Base-by-base conservation (phyloP, 1,140 invertebrate species). In the Phthorimaea operculella region DNA sequence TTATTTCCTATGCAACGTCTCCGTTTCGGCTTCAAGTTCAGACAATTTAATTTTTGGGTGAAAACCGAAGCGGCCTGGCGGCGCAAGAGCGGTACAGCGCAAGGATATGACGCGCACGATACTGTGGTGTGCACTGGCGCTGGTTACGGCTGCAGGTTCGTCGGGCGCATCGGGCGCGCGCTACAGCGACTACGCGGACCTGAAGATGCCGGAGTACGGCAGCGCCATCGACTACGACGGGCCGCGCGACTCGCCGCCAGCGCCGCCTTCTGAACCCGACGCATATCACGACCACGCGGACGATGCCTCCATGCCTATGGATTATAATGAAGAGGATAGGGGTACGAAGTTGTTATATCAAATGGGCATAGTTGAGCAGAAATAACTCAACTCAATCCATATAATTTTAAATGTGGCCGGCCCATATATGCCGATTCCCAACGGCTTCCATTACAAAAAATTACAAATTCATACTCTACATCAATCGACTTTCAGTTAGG, bases 201-300 rank as follows among this genome's bases (percentile, higher is more conserved):
- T 57, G 0, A 66, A 62, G 11, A 76, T 83, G 74, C 79, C 79
- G 1, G 64, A 74, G 36, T 83, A 83, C 54, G 70, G 57, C 36
- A 42, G 54, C 9, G 59, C 55, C 5, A n/a, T 14, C 16, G 67
- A 66, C 11, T 68, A 68, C 55, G 61, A 61, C 42, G 70, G 72
- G 8, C 54, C 65, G 4, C 62, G 42, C 1, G 63, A 51, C 14
- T 36, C 53, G 18, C 62, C 57, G 8, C 44, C 18, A 3, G 52
- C 52, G 2, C 11, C 45, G 12, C 8, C 3, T 53, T 48, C 7
- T 42, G 53, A 36, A 44, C 57, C 4, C 6, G 70, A 75, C 15
- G 76, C 78, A 8, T 79, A 78, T 48, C 60, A 58, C 11, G 70
- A 73, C 21, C 72, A 62, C 17, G 70, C 74, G n/a, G 68, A 65